These are phyloP conservation scores for Orientallactaga sibirica DNA, from an alignment of 2,797 vertebrate species.

Conservation along the genomic window DNA sequence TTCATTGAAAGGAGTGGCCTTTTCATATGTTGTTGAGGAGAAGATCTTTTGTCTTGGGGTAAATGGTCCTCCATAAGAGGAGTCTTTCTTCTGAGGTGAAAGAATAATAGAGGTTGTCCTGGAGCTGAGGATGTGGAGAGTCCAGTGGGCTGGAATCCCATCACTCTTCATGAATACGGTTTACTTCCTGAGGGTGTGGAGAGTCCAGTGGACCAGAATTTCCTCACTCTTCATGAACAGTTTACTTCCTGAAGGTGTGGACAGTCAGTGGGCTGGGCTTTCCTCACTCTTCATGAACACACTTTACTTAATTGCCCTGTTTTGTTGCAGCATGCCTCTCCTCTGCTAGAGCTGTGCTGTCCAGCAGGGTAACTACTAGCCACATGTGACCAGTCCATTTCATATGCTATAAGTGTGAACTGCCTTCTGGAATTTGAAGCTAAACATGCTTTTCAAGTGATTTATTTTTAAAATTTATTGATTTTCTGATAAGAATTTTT, in stretches of 20 bases:
- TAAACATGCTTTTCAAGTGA: too few relatives aligned
- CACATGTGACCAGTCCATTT: neutral
- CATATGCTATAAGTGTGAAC: neutral
- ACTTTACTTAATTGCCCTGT: rapidly evolving
- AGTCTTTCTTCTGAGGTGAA: neutral
- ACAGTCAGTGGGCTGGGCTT: neutral
- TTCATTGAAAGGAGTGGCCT: neutral
- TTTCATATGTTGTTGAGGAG: neutral
- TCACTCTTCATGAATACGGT: too few relatives aligned
- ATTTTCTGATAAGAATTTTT: too few relatives aligned
- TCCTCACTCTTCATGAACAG: too few relatives aligned
- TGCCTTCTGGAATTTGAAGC: constrained; percentile 13
- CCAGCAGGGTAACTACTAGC: neutral
- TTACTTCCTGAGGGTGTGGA: too few relatives aligned
- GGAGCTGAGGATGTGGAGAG: too few relatives aligned
- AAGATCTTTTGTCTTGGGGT: neutral
- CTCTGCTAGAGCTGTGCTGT: neutral
- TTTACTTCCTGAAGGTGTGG: too few relatives aligned
- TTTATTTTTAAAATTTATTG: too few relatives aligned
- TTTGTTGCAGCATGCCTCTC: neutral
- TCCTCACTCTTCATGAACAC: neutral
- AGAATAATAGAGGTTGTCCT: neutral
- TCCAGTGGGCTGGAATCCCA: too few relatives aligned
- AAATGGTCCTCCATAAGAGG: neutral
- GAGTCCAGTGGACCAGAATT: neutral